Conservation (phyloP, 1,140 invertebrate genomes). For the Arion vulgaris region DNA sequence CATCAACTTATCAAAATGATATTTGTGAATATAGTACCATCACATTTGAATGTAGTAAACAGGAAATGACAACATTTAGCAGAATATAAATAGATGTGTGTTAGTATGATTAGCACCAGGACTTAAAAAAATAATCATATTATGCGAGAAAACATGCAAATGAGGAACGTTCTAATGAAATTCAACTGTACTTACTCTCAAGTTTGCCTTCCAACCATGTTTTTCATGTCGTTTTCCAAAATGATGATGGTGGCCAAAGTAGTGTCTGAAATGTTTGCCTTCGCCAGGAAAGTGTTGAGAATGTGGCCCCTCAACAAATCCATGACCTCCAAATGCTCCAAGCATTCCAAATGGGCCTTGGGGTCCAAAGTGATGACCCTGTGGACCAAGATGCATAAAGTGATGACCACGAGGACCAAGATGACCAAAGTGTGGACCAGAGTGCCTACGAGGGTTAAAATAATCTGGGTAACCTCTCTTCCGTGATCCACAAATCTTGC, state of each 20-base stretch:
- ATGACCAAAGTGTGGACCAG: background rate
- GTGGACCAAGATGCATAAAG: background rate
- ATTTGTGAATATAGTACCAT: too few relatives aligned
- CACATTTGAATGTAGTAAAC: too few relatives aligned
- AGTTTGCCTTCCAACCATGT: conserved; percentile 14
- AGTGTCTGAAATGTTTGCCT: background rate
- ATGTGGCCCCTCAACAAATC: background rate
- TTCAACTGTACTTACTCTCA: conserved; percentile 13
- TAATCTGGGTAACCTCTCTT: background rate
- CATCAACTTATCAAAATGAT: too few relatives aligned
- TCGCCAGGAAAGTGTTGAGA: background rate
- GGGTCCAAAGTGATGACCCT: background rate
- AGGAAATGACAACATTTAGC: too few relatives aligned
- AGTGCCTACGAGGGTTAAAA: background rate
- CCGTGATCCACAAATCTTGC: background rate
- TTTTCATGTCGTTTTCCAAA: background rate
- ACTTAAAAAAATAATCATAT: too few relatives aligned
- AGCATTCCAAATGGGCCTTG: background rate
- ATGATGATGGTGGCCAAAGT: background rate
- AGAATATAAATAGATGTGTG: too few relatives aligned
- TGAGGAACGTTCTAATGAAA: too few relatives aligned
- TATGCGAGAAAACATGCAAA: too few relatives aligned
- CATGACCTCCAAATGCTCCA: conserved; percentile 28
- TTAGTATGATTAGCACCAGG: too few relatives aligned
- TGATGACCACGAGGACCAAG: background rate